Conservation (phyloP, 2,113 vertebrate genomes). For the Irena cyanogastra region DNA sequence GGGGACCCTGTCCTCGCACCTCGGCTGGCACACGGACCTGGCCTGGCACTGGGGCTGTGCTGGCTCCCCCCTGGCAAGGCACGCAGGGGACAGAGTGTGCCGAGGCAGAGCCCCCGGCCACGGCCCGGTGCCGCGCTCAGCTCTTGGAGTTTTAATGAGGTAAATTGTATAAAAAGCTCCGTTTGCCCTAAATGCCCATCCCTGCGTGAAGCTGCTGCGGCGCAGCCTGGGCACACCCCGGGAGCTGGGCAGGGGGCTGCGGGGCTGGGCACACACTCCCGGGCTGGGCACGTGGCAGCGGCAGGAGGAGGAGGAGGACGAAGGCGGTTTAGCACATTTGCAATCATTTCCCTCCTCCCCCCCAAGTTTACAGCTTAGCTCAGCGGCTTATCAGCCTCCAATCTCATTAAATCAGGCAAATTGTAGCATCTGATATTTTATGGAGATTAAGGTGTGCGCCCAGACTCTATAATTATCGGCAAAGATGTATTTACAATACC, state of each 20-base stretch:
- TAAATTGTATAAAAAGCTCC: slow-evolving; percentile 45
- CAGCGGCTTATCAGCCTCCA: slow-evolving; percentile 55
- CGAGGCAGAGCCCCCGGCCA: neutral
- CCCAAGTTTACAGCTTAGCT: slow-evolving; percentile 44
- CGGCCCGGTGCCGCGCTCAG: neutral
- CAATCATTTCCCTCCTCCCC: slow-evolving; percentile 31
- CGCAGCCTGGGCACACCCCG: neutral
- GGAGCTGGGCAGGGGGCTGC: slow-evolving; percentile 4
- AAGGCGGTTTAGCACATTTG: slow-evolving; percentile 27
- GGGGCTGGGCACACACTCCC: neutral
- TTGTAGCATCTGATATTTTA: slow-evolving; percentile 67
- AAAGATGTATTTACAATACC: slow-evolving; percentile 61
- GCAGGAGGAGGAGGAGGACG: neutral
- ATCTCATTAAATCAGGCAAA: slow-evolving; percentile 69
- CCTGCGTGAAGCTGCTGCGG: slow-evolving; percentile 8
- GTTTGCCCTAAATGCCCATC: slow-evolving; percentile 62
- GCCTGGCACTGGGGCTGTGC: neutral
- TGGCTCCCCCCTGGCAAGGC: neutral
- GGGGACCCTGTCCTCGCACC: rapidly evolving
- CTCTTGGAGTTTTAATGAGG: slow-evolving; percentile 58
- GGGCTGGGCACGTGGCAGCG: neutral
- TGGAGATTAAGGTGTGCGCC: slow-evolving; percentile 57
- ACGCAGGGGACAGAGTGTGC: neutral
- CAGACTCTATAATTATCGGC: slow-evolving; percentile 61
- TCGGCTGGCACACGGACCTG: rapidly evolving